Conservation (phyloP, 2,888 invertebrate species). For the Amiota communis region DNA sequence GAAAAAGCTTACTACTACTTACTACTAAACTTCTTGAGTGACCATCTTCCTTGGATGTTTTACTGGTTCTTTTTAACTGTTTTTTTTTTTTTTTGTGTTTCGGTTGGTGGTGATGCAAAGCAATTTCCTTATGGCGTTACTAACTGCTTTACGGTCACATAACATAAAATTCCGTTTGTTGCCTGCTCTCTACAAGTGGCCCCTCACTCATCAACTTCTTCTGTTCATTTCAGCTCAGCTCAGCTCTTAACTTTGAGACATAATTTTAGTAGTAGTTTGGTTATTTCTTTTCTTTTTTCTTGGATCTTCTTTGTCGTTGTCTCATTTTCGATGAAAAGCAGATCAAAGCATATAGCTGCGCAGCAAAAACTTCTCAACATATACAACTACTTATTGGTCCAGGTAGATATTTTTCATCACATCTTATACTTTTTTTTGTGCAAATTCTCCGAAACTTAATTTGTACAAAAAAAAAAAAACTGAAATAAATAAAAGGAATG, state of each 20-base stretch:
- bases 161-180: slow-evolving; percentile 45
- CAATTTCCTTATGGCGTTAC: slow-evolving; percentile 47
- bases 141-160: slow-evolving; percentile 55
- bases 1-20: no score
- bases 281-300: background rate
- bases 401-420: slow-evolving; percentile 17
- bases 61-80: slow-evolving; percentile 39
- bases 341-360: slow-evolving; percentile 10
- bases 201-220: no score
- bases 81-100: background rate
- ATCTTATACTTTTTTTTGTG: slow-evolving; percentile 28
- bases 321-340: background rate
- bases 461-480: slow-evolving; percentile 43
- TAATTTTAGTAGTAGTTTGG: background rate
- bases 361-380: slow-evolving; percentile 18
- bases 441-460: slow-evolving; percentile 62
- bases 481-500: background rate
- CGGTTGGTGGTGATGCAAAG: background rate
- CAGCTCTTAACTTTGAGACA: background rate
- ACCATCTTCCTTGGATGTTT: slow-evolving; percentile 37
- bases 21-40: no score
- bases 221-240: no score
- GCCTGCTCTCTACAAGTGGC: background rate
- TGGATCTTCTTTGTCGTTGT: background rate
- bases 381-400: slow-evolving; percentile 38